Evolutionary conservation across 2,113 vertebrate genomes (phyloP).

Genomic region (Tor tambroides): DNA sequence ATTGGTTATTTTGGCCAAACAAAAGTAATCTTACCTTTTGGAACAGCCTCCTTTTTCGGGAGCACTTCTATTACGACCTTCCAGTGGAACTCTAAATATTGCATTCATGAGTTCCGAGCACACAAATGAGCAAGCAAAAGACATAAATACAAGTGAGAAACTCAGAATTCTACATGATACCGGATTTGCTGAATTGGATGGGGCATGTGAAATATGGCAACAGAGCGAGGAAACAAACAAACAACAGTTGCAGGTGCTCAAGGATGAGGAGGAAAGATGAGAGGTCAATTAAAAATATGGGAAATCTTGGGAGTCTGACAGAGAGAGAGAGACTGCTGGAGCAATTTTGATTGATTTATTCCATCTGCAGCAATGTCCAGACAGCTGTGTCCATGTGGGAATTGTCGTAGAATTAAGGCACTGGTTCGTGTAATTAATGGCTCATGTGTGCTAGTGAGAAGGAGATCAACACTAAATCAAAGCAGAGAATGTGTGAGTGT

Average conservation of each 20-base stretch:
- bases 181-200: no score
- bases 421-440: conserved; percentile 68
- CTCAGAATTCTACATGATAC: no score
- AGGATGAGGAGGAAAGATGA: background rate
- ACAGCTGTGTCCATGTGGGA: conserved; percentile 69
- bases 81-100: no score
- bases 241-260: background rate
- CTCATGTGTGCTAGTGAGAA: conserved; percentile 54
- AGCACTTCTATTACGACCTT: no score
- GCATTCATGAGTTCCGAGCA: no score
- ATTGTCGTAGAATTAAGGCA: conserved; percentile 68
- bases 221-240: no score
- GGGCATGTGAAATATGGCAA: no score
- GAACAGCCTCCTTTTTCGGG: no score
- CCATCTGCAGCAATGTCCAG: conserved; percentile 75
- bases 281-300: background rate
- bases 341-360: conserved; percentile 74
- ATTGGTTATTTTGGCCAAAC: no score
- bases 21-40: no score
- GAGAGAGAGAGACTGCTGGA: conserved; percentile 16
- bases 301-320: background rate
- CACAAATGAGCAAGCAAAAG: no score
- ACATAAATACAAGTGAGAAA: no score
- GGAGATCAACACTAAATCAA: conserved; percentile 54
- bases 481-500: conserved; percentile 20